These are phyloP conservation scores for Chionoecetes opilio DNA, from an alignment of 1,140 invertebrate genomes.

Conservation along the genomic window DNA sequence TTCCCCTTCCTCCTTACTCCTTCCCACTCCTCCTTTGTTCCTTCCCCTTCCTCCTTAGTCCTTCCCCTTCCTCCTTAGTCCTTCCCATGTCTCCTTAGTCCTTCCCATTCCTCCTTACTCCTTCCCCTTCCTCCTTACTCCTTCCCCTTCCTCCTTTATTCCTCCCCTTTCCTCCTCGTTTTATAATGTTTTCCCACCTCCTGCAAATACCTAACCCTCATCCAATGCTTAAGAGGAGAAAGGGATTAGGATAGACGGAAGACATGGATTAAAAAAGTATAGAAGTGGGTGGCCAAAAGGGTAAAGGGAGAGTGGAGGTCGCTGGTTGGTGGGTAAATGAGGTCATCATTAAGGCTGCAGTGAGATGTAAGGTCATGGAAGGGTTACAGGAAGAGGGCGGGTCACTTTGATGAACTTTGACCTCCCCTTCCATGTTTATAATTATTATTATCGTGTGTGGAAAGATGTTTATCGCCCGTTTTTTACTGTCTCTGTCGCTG, in stretches of 20 bases:
- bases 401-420: background rate
- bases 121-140: no score
- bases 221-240: background rate
- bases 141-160: no score
- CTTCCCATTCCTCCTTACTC: no score
- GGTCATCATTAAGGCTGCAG: background rate
- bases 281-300: no score
- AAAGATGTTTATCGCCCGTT: background rate
- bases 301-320: background rate
- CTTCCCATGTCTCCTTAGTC: no score
- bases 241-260: background rate
- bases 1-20: no score
- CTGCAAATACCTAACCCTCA: no score
- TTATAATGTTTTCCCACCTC: no score
- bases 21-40: no score
- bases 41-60: no score
- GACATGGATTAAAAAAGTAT: background rate
- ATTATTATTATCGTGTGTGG: background rate
- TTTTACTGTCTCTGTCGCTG: background rate
- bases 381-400: constrained; percentile 3
- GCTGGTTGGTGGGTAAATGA: background rate
- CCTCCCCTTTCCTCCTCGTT: no score
- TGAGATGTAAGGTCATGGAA: background rate
- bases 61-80: no score
- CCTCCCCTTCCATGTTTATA: constrained; percentile 27